A percentile compares a stretch with the other conserved stretches of the same genome.
Conservation (phyloP, 2,888 invertebrate genomes). For the Sesia bembeciformis region DNA sequence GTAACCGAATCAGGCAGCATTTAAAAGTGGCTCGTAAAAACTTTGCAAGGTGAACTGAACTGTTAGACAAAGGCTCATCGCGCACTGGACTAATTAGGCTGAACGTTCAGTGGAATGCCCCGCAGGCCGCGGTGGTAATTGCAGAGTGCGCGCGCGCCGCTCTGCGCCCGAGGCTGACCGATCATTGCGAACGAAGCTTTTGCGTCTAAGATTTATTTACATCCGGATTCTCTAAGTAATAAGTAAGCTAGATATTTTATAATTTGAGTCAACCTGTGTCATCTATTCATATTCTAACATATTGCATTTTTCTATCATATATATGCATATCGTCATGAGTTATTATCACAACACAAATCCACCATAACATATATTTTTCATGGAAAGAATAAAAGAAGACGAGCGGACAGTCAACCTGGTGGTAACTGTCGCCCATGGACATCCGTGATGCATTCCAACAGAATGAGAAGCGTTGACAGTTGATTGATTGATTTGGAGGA, state of each 20-base stretch:
- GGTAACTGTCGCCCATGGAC: too few species aligned
- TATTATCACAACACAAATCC: too few species aligned
- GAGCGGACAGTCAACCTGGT: too few species aligned
- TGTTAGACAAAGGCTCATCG: slow-evolving; percentile 69
- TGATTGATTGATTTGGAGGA: too few species aligned
- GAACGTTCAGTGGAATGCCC: slow-evolving; percentile 52
- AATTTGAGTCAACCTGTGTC: too few species aligned
- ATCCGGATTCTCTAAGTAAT: slow-evolving; percentile 54
- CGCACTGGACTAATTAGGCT: slow-evolving; percentile 55
- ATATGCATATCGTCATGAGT: too few species aligned
- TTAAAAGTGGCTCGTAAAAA: slow-evolving; percentile 41
- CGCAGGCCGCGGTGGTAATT: slow-evolving; percentile 51
- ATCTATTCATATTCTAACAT: too few species aligned
- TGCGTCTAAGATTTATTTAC: slow-evolving; percentile 53
- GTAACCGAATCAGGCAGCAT: slow-evolving; percentile 18
- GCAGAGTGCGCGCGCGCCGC: slow-evolving; percentile 30
- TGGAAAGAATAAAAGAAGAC: too few species aligned
- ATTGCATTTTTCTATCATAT: too few species aligned
- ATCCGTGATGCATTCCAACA: too few species aligned
- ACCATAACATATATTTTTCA: too few species aligned
- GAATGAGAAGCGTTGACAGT: too few species aligned
- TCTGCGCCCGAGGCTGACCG: slow-evolving; percentile 23
- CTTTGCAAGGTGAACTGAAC: slow-evolving; percentile 60
- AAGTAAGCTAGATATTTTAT: slow-evolving; percentile 7
- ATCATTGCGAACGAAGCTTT: slow-evolving; percentile 38